Conservation (phyloP, 2,888 invertebrate species). For the Bellardia pandia region DNA sequence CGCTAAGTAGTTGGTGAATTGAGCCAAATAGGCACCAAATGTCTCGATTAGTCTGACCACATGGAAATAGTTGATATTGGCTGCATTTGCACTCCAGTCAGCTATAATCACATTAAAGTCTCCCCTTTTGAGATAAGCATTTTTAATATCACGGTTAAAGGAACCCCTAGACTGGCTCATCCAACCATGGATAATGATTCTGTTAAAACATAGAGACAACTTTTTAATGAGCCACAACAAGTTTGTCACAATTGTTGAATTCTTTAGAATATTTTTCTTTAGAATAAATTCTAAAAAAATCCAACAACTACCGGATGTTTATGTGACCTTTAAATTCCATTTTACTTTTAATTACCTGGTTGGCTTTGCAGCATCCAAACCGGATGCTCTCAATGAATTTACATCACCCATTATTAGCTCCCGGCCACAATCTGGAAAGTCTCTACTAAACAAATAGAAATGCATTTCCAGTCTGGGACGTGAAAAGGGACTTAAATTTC, state of each 20-base stretch:
- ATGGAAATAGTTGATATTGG: constrained; percentile 79
- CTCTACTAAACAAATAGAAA: constrained; percentile 78
- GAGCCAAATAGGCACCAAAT: constrained; percentile 78
- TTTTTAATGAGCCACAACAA: too few species aligned
- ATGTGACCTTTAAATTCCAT: neutral
- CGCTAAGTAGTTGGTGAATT: constrained; percentile 79
- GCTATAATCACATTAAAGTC: constrained; percentile 80
- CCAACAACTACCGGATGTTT: neutral
- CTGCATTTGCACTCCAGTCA: constrained; percentile 81
- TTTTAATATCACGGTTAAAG: constrained; percentile 79
- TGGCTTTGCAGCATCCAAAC: constrained; percentile 79
- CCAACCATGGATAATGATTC: constrained; percentile 82
- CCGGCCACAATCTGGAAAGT: constrained; percentile 78
- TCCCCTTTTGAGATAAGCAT: constrained; percentile 78
- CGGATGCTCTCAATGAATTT: constrained; percentile 74
- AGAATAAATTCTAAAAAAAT: neutral
- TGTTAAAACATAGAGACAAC: constrained; percentile 30
- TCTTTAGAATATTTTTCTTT: too few species aligned
- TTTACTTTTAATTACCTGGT: constrained; percentile 75
- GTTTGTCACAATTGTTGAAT: too few species aligned
- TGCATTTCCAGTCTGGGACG: constrained; percentile 76
- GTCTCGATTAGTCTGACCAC: constrained; percentile 79
- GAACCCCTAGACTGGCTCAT: constrained; percentile 80
- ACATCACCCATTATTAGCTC: constrained; percentile 75
- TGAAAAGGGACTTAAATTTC: constrained; percentile 78